These are phyloP conservation scores for Clavelina lepadiformis DNA, from an alignment of 23 tunicate species.

Conservation along the genomic window DNA sequence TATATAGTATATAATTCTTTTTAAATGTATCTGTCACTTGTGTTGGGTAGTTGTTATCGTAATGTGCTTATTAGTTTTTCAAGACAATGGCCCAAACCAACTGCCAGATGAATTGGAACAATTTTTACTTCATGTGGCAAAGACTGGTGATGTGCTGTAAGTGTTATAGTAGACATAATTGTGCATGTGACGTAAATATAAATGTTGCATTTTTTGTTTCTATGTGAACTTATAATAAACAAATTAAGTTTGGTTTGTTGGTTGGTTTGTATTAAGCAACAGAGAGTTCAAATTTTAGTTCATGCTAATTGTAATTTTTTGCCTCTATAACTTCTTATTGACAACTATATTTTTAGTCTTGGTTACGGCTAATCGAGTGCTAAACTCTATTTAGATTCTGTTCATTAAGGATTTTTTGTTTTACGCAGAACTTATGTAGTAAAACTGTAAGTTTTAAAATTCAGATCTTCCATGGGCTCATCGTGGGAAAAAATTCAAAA, in stretches of 20 bases:
- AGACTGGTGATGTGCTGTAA: slow-evolving; percentile 79
- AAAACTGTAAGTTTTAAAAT: no score
- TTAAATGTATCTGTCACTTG: not conserved
- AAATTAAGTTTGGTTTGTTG: no score
- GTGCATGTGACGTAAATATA: not conserved
- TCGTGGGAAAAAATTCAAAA: slow-evolving; percentile 72
- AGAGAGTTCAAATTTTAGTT: no score
- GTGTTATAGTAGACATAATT: slow-evolving; percentile 2
- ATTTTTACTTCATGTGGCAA: slow-evolving; percentile 56
- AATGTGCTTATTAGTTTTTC: slow-evolving; percentile 8
- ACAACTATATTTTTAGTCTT: no score
- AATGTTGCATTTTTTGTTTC: not conserved
- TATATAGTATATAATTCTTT: not conserved
- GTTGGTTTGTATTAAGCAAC: no score
- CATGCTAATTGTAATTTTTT: no score
- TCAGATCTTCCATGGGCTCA: no score
- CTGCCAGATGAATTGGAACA: slow-evolving; percentile 47
- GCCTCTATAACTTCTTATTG: no score
- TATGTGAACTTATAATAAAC: no score
- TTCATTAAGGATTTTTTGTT: no score
- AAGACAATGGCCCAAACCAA: slow-evolving; percentile 1
- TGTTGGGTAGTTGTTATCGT: not conserved
- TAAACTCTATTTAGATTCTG: no score
- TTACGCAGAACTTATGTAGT: not conserved
- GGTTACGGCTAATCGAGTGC: no score